These are phyloP conservation scores for Setophaga kirtlandii DNA, from an alignment of 2,113 vertebrate genomes.

Conservation along the genomic window DNA sequence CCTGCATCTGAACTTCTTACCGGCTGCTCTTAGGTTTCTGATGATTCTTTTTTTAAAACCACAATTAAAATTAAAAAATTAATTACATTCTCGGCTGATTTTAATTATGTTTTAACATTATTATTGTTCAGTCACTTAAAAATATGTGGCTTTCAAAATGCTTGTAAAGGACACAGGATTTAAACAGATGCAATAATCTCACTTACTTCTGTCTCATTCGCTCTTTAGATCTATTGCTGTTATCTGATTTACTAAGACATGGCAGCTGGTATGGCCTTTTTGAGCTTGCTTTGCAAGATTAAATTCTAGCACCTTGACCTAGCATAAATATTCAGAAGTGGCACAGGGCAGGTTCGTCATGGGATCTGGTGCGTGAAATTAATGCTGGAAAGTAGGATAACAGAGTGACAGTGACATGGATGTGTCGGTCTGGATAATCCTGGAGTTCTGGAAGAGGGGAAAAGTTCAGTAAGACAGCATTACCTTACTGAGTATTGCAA, in stretches of 20 bases:
- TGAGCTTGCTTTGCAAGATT: slow-evolving; percentile 52
- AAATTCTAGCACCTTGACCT: slow-evolving; percentile 63
- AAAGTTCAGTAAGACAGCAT: slow-evolving; percentile 49
- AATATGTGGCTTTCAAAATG: slow-evolving; percentile 7
- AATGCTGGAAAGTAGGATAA: slow-evolving; percentile 54
- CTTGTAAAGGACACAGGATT: not conserved
- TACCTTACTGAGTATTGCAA: not conserved
- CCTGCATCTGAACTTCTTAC: slow-evolving; percentile 78
- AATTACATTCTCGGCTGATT: not conserved
- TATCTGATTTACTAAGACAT: slow-evolving; percentile 64
- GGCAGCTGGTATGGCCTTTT: slow-evolving; percentile 50
- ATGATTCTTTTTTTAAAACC: not conserved
- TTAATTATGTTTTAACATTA: slow-evolving; percentile 45
- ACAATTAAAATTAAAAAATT: not conserved
- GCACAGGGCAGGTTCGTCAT: slow-evolving; percentile 22
- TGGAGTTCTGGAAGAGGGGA: slow-evolving; percentile 43
- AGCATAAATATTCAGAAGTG: slow-evolving; percentile 36
- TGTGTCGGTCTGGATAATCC: slow-evolving; percentile 41
- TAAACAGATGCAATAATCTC: slow-evolving; percentile 38
- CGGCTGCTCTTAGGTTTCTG: slow-evolving; percentile 43
- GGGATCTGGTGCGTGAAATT: slow-evolving; percentile 69
- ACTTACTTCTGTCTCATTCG: slow-evolving; percentile 38
- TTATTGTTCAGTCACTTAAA: not conserved
- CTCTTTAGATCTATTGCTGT: slow-evolving; percentile 56
- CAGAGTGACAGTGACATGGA: slow-evolving; percentile 19